These are phyloP conservation scores for Molossus molossus DNA, from an alignment of 2,797 vertebrate species.

Conservation along the genomic window DNA sequence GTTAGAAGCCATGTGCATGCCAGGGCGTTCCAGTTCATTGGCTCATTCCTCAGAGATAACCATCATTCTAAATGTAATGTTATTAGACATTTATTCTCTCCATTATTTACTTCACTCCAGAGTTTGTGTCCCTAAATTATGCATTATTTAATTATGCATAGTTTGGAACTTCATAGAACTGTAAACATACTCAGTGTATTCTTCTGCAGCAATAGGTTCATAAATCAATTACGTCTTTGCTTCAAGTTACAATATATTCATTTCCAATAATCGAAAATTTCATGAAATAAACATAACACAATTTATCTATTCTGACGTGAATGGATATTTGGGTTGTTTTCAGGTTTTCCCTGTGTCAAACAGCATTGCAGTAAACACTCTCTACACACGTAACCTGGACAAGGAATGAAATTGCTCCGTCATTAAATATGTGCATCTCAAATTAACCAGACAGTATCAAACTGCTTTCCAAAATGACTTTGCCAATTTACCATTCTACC, in stretches of 20 bases:
- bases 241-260: conserved; percentile 25
- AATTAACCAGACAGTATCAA: not conserved
- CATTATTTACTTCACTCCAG: not conserved
- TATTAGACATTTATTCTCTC: not conserved
- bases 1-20: not conserved
- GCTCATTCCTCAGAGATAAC: not conserved
- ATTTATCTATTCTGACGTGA: not conserved
- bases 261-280: conserved; percentile 14
- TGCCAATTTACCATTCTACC: not conserved
- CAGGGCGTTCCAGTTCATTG: not conserved
- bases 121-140: not conserved
- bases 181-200: not conserved
- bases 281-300: not conserved
- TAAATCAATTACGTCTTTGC: not conserved
- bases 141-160: conserved; percentile 8
- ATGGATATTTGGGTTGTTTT: not conserved
- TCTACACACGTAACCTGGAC: not conserved
- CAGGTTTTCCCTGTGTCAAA: not conserved
- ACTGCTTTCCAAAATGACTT: conserved; percentile 6
- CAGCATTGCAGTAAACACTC: not conserved
- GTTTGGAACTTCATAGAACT: not conserved
- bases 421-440: not conserved
- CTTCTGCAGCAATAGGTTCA: not conserved
- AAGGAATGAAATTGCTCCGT: not conserved
- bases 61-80: not conserved